phyloP scores from a whole-genome alignment of 1,140 invertebrate genomes.

The Akabosia matsudoensis region DNA sequence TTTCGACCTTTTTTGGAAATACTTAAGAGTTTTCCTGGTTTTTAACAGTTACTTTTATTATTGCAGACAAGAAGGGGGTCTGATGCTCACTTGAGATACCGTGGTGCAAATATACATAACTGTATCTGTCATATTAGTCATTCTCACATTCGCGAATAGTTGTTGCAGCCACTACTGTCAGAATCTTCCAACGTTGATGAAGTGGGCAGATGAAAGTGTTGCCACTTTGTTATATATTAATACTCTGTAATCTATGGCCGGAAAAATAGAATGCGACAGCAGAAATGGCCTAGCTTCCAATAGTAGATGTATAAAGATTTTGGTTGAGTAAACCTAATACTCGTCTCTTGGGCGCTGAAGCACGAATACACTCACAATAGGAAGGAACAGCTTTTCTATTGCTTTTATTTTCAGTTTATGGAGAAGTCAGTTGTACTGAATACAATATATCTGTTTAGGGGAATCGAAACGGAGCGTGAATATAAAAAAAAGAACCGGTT shows the following conservation, averaged over 20 bases:
- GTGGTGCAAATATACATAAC: no score
- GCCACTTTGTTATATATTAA: background rate
- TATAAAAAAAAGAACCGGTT: conserved; percentile 12
- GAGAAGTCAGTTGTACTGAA: background rate
- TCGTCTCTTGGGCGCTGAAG: no score
- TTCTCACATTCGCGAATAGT: background rate
- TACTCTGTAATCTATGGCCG: background rate
- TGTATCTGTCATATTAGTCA: background rate
- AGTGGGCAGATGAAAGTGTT: background rate
- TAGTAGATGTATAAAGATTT: background rate
- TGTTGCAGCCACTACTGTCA: background rate
- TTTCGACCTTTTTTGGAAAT: no score
- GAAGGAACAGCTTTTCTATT: background rate
- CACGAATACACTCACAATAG: background rate
- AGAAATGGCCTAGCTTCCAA: background rate
- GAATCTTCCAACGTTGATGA: background rate
- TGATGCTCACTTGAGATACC: no score
- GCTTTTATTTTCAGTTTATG: background rate
- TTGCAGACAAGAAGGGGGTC: no score
- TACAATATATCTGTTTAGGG: conserved; percentile 4
- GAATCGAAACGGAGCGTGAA: background rate
- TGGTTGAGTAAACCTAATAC: no score
- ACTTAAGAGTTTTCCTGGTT: no score
- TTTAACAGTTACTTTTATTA: no score
- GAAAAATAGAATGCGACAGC: background rate